phyloP scores from a whole-genome alignment of 2,113 vertebrate species.

The Urocitellus parryii region DNA sequence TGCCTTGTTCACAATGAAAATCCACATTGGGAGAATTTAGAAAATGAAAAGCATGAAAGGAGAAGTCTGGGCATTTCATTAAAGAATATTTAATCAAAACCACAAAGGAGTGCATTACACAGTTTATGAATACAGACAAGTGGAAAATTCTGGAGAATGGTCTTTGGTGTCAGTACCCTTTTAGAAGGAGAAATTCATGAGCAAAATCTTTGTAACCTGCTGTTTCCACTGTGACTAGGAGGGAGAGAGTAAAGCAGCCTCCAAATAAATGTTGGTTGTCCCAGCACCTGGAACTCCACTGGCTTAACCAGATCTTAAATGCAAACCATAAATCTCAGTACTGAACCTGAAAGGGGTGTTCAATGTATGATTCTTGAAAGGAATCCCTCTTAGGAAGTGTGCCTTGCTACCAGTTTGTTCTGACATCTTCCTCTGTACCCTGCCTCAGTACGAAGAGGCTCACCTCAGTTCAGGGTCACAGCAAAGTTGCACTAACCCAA shows the following conservation, averaged over 20 bases:
- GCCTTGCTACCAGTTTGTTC: background rate
- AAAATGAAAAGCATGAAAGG: background rate
- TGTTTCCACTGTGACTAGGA: background rate
- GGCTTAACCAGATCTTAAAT: slow-evolving; percentile 61
- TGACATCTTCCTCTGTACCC: background rate
- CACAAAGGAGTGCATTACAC: too few species aligned
- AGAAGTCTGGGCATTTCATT: background rate
- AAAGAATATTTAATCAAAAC: background rate
- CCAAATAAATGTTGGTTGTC: background rate
- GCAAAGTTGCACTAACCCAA: background rate
- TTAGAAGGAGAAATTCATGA: background rate
- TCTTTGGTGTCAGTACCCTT: background rate
- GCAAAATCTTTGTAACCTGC: slow-evolving; percentile 15
- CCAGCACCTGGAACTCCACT: slow-evolving; percentile 38
- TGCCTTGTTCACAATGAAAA: background rate
- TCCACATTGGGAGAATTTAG: background rate
- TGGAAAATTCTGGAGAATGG: background rate
- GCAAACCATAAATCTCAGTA: slow-evolving; percentile 45
- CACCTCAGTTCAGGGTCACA: background rate
- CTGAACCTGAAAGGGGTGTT: slow-evolving; percentile 5
- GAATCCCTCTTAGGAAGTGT: background rate
- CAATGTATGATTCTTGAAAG: slow-evolving; percentile 33
- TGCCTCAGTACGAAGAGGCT: background rate
- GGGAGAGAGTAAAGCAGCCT: slow-evolving; percentile 4
- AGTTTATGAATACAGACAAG: background rate